Conservation (phyloP, 1,140 invertebrate species). For the Daktulosphaira vitifoliae region DNA sequence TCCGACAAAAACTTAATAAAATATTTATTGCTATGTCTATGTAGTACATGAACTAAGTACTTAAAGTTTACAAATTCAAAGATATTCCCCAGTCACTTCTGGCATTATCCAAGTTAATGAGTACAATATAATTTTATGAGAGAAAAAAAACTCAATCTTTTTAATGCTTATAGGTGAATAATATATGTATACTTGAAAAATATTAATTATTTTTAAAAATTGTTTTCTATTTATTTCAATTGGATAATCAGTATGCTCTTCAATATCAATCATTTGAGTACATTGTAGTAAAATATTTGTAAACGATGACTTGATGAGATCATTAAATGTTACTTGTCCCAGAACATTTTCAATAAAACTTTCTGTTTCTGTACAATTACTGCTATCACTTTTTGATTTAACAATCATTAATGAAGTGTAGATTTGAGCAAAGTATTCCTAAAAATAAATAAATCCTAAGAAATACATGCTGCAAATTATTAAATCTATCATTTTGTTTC, state of each 20-base stretch:
- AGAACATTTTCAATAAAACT: not conserved
- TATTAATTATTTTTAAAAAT: not conserved
- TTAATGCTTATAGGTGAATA: too few relatives aligned
- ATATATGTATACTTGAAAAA: slow-evolving; percentile 28
- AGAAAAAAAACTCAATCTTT: too few relatives aligned
- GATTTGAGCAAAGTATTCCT: slow-evolving; percentile 17
- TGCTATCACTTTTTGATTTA: not conserved
- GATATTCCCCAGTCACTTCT: too few relatives aligned
- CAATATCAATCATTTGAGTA: slow-evolving; percentile 1
- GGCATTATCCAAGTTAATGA: too few relatives aligned
- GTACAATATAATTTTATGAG: too few relatives aligned
- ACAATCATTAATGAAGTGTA: slow-evolving; percentile 8
- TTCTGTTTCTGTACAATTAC: not conserved
- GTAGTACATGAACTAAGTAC: too few relatives aligned
- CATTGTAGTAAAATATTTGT: slow-evolving; percentile 15
- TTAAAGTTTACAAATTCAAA: too few relatives aligned
- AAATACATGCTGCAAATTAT: too few relatives aligned
- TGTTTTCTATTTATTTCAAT: slow-evolving; percentile 11
- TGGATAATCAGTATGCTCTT: not conserved
- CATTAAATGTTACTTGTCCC: not conserved
- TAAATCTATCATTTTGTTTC: too few relatives aligned
- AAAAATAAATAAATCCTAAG: not conserved
- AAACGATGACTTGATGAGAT: not conserved
- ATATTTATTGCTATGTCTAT: too few relatives aligned
- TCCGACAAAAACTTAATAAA: too few relatives aligned